Conservation (phyloP, 2,113 vertebrate genomes). For the Sorex fumeus region DNA sequence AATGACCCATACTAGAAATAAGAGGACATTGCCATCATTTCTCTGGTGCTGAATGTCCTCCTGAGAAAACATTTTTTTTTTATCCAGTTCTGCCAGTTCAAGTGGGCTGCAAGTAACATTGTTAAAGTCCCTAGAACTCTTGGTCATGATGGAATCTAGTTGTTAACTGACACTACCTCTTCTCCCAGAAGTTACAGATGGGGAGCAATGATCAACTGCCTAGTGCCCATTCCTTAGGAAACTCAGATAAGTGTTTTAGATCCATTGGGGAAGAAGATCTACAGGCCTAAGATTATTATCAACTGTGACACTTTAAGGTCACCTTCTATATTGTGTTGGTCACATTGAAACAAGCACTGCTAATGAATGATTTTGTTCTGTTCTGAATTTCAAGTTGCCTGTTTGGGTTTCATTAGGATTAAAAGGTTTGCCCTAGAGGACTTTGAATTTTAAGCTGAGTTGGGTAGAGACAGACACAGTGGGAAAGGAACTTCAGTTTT, state of each 20-base stretch:
- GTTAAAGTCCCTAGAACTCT: slow-evolving; percentile 68
- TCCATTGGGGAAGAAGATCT: slow-evolving; percentile 85
- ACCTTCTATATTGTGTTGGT: slow-evolving; percentile 89
- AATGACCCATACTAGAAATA: not conserved
- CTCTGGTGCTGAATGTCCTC: not conserved
- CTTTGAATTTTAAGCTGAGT: slow-evolving; percentile 85
- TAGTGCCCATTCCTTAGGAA: slow-evolving; percentile 83
- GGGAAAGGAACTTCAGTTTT: slow-evolving; percentile 71
- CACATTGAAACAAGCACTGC: slow-evolving; percentile 86
- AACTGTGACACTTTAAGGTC: slow-evolving; percentile 86
- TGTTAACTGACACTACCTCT: slow-evolving; percentile 24
- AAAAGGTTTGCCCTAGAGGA: slow-evolving; percentile 86
- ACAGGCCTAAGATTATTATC: slow-evolving; percentile 87
- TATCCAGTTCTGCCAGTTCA: not conserved
- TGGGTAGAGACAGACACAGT: slow-evolving; percentile 82
- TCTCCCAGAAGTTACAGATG: slow-evolving; percentile 75
- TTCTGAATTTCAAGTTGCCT: slow-evolving; percentile 85
- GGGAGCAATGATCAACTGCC: slow-evolving; percentile 71
- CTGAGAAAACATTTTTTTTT: not conserved
- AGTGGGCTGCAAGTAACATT: not conserved
- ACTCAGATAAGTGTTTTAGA: slow-evolving; percentile 81
- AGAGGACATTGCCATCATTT: not conserved
- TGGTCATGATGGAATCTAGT: not conserved
- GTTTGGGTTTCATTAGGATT: slow-evolving; percentile 89
- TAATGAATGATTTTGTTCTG: slow-evolving; percentile 90